Conservation (phyloP, 2,797 vertebrate genomes). For the Acrossocheilus wenchowensis region DNA sequence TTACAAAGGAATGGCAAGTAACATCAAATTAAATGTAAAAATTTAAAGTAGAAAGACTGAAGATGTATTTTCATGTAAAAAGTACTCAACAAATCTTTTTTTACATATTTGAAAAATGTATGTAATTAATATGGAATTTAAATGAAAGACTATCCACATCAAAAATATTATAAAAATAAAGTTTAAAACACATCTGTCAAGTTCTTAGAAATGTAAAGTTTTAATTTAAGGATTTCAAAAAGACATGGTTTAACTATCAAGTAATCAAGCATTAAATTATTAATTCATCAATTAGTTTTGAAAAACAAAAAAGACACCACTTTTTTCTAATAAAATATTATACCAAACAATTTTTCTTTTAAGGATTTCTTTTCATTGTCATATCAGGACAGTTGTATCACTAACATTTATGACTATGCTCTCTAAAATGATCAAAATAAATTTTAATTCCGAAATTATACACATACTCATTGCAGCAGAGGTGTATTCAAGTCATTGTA, state of each 20-base stretch:
- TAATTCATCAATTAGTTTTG: not conserved
- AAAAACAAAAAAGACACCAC: not conserved
- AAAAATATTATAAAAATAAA: not conserved
- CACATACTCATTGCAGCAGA: not conserved
- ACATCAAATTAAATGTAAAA: not conserved
- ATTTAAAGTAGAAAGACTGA: not conserved
- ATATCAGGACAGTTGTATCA: not conserved
- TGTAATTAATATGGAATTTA: not conserved
- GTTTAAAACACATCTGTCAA: not conserved
- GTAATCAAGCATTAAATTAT: not conserved
- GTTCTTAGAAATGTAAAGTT: not conserved
- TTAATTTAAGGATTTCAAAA: too few species aligned
- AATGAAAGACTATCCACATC: not conserved
- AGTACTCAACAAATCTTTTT: not conserved
- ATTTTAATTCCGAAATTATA: not conserved
- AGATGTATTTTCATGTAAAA: not conserved
- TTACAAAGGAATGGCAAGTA: not conserved
- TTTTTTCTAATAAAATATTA: not conserved
- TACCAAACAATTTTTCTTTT: not conserved
- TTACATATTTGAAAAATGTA: not conserved
- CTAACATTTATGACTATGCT: not conserved
- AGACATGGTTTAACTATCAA: too few species aligned
- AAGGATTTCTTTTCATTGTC: not conserved
- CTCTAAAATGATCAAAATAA: not conserved
- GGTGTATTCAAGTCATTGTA: not conserved